phyloP scores from a whole-genome alignment of 2,113 vertebrate species.

The Sinocyclocheilus grahami region DNA sequence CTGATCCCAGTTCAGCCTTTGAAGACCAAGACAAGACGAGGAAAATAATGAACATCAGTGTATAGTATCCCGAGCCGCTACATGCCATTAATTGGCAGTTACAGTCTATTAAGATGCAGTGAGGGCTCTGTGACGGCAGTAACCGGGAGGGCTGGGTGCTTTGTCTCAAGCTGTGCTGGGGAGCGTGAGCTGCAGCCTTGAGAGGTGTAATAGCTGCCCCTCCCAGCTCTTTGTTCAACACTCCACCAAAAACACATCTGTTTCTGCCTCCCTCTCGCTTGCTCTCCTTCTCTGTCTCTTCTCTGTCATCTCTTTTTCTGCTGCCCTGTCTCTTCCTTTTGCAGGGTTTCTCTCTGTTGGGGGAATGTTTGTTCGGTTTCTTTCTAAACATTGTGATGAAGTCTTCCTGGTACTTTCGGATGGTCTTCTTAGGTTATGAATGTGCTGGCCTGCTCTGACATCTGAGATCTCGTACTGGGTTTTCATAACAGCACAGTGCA shows the following conservation, averaged over 20 bases:
- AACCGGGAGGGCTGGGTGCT: slow-evolving; percentile 32
- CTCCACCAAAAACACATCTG: slow-evolving; percentile 53
- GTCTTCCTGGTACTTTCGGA: not conserved
- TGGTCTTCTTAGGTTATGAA: slow-evolving; percentile 36
- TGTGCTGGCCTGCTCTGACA: slow-evolving; percentile 38
- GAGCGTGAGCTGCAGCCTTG: slow-evolving; percentile 38
- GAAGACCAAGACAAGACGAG: slow-evolving; percentile 63
- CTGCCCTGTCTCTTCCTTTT: slow-evolving; percentile 4
- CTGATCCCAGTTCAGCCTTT: slow-evolving; percentile 57
- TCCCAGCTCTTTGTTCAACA: slow-evolving; percentile 52
- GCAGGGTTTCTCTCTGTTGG: not conserved
- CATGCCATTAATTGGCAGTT: slow-evolving; percentile 69
- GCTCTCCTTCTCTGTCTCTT: slow-evolving; percentile 30
- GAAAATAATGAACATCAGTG: slow-evolving; percentile 71
- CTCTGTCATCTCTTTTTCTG: not conserved
- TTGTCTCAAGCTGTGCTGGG: slow-evolving; percentile 54
- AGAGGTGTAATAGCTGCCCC: slow-evolving; percentile 50
- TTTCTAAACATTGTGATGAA: not conserved
- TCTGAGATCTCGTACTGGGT: slow-evolving; percentile 24
- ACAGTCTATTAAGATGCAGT: slow-evolving; percentile 67
- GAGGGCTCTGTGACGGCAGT: slow-evolving; percentile 54
- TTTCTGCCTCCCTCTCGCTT: slow-evolving; percentile 34
- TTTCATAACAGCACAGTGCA: slow-evolving; percentile 44
- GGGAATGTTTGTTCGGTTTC: slow-evolving; percentile 2
- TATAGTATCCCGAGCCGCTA: slow-evolving; percentile 57